A percentile compares a stretch with the other conserved stretches of the same genome.
Evolutionary conservation across 2,113 vertebrate genomes (phyloP).

Genomic region (Leptocoma aspasia): DNA sequence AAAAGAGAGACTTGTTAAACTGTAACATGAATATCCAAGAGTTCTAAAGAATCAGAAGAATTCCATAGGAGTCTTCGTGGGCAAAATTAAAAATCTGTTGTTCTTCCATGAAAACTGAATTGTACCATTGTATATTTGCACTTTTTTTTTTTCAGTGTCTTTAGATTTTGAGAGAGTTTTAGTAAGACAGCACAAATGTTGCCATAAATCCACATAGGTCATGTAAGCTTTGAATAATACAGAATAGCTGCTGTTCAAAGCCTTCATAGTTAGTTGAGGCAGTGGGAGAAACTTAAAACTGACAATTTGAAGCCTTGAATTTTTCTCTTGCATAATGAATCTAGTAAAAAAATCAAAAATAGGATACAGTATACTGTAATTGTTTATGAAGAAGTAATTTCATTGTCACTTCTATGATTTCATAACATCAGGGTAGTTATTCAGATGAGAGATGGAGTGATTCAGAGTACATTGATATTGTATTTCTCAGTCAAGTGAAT

Average conservation of each 20-base stretch:
- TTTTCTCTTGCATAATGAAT: background rate
- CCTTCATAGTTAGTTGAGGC: background rate
- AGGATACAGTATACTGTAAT: background rate
- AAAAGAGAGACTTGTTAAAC: background rate
- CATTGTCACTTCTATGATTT: background rate
- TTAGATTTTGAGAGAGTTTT: background rate
- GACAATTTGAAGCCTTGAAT: background rate
- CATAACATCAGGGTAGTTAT: background rate
- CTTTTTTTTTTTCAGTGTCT: background rate
- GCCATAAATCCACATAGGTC: background rate
- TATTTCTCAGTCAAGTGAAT: background rate
- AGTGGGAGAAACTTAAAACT: background rate
- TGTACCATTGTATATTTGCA: background rate
- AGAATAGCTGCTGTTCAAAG: background rate
- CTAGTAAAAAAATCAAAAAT: background rate
- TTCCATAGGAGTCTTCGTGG: accelerated
- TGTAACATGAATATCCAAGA: background rate
- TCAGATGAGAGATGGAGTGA: background rate
- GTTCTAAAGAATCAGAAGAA: background rate
- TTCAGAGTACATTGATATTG: background rate
- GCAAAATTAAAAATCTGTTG: background rate
- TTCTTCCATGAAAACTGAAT: background rate
- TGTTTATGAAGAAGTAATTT: background rate
- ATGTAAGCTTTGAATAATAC: background rate
- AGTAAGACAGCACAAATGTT: background rate